Conservation (phyloP, 2,888 invertebrate genomes). For the Augiades crinisus region DNA sequence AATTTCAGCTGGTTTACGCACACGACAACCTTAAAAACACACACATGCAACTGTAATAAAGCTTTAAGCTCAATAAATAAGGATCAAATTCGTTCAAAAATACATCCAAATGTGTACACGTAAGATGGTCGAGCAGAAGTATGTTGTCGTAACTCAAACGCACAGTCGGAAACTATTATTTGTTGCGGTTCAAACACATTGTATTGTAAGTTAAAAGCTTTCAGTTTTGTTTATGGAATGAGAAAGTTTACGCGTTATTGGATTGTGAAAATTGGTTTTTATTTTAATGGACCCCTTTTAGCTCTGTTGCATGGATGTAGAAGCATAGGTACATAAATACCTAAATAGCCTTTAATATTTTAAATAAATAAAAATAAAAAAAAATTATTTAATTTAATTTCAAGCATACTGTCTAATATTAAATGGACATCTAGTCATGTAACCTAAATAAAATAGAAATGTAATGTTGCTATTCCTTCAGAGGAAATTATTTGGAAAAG, state of each 20-base stretch:
- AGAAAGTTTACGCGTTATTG: slow-evolving; percentile 49
- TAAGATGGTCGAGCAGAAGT: slow-evolving; percentile 50
- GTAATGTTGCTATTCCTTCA: too few species aligned
- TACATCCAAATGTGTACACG: neutral
- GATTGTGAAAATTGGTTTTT: slow-evolving; percentile 42
- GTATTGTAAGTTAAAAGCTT: slow-evolving; percentile 62
- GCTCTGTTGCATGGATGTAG: neutral
- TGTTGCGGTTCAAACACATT: slow-evolving; percentile 72
- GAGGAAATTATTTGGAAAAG: too few species aligned
- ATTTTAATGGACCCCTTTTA: slow-evolving; percentile 29
- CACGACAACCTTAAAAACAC: slow-evolving; percentile 33
- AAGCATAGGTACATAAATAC: too few species aligned
- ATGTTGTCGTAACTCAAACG: slow-evolving; percentile 69
- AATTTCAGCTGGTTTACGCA: slow-evolving; percentile 63
- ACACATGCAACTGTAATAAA: neutral
- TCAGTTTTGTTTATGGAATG: slow-evolving; percentile 58
- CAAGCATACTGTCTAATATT: too few species aligned
- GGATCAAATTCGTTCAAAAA: slow-evolving; percentile 26
- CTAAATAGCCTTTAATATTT: too few species aligned
- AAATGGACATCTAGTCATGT: too few species aligned
- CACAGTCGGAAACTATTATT: slow-evolving; percentile 74
- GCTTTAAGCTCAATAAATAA: slow-evolving; percentile 28
- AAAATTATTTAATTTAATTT: too few species aligned
- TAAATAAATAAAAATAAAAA: too few species aligned
- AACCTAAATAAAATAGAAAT: too few species aligned